Conservation (phyloP, 2,888 invertebrate species). For the Brassicogethes aeneus region DNA sequence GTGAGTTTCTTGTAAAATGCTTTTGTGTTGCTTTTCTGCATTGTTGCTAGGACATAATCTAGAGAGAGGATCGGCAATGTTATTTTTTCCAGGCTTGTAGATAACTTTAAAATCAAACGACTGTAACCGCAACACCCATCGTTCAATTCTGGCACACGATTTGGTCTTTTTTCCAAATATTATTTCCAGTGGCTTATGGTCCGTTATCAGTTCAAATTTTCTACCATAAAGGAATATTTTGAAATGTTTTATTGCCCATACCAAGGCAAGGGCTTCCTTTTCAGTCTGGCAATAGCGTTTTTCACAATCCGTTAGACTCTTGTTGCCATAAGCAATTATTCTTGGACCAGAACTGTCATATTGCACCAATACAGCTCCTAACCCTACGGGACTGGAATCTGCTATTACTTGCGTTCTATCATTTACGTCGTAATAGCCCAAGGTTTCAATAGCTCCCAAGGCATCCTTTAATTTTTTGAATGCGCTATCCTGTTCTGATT, state of each 20-base stretch:
- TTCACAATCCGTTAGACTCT: slow-evolving; percentile 14
- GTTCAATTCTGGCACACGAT: slow-evolving; percentile 17
- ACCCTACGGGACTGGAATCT: slow-evolving; percentile 20
- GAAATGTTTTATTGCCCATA: slow-evolving; percentile 13
- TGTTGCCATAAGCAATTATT: slow-evolving; percentile 15
- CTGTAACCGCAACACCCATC: slow-evolving; percentile 12
- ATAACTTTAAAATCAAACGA: too few relatives aligned
- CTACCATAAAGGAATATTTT: slow-evolving; percentile 17
- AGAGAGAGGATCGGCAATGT: slow-evolving; percentile 15
- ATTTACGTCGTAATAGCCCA: slow-evolving; percentile 1
- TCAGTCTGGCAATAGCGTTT: slow-evolving; percentile 27
- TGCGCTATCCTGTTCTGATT: slow-evolving; percentile 4
- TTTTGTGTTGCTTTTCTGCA: too few relatives aligned
- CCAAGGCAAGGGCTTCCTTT: slow-evolving; percentile 14
- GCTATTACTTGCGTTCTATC: slow-evolving; percentile 14
- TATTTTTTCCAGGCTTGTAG: slow-evolving; percentile 13
- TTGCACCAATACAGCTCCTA: too few relatives aligned
- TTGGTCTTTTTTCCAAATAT: slow-evolving; percentile 22
- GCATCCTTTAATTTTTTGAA: slow-evolving; percentile 8
- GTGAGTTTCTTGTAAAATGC: slow-evolving; percentile 5
- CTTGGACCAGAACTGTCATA: slow-evolving; percentile 8
- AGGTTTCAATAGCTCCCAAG: slow-evolving; percentile 1
- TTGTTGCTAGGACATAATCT: slow-evolving; percentile 9
- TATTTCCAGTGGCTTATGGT: slow-evolving; percentile 14
- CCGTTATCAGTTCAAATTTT: too few relatives aligned